Conservation (phyloP, 2,888 invertebrate species). For the Pristionchus mayeri region DNA sequence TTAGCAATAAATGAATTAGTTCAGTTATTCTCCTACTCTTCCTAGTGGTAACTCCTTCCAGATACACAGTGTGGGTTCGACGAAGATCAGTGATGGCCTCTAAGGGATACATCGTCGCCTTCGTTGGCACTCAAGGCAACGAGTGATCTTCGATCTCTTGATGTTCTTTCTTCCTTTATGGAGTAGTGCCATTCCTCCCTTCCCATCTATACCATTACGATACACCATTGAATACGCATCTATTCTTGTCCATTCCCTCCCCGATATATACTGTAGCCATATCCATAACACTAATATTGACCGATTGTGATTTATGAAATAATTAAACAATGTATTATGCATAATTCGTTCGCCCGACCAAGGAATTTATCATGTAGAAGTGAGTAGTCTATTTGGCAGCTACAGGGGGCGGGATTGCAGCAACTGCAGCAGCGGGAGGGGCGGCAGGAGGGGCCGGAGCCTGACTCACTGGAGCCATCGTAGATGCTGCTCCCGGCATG, state of each 20-base stretch:
- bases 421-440: not conserved
- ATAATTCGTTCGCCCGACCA: not conserved
- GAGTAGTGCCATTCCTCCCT: not conserved
- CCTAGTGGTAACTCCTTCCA: constrained; percentile 8
- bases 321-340: constrained; percentile 1
- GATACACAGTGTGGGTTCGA: constrained; percentile 75
- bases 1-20: no score
- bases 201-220: not conserved
- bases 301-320: not conserved
- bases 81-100: constrained; percentile 75
- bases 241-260: not conserved
- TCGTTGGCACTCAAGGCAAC: constrained; percentile 46
- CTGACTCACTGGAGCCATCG: not conserved
- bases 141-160: constrained; percentile 28
- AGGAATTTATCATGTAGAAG: constrained; percentile 4
- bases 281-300: not conserved
- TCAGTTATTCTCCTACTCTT: no score
- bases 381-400: constrained; percentile 5
- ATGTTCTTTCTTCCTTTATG: no score
- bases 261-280: constrained; percentile 29
- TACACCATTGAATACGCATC: constrained; percentile 11
- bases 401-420: not conserved
- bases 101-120: constrained; percentile 73
- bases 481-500: not conserved
- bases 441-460: not conserved